phyloP scores from a whole-genome alignment of 2,888 invertebrate species.

The Melinopterus prodromus region DNA sequence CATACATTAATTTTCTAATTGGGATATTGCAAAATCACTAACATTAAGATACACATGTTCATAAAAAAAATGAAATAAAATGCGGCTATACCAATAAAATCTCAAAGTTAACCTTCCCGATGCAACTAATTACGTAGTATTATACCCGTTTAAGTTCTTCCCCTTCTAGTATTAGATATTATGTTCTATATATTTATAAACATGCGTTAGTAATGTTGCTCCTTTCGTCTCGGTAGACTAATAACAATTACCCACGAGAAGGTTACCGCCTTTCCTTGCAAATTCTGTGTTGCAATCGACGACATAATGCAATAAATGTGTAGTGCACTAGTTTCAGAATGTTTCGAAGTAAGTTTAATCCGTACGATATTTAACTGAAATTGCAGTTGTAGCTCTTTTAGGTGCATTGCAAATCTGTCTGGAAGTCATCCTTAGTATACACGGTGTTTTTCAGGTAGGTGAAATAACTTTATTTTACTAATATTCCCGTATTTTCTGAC shows the following conservation, averaged over 20 bases:
- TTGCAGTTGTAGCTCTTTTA: background rate
- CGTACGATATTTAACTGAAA: background rate
- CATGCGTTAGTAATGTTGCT: background rate
- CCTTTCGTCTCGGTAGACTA: background rate
- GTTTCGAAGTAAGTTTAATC: background rate
- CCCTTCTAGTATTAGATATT: background rate
- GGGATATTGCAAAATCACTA: too few species aligned
- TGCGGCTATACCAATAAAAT: too few species aligned
- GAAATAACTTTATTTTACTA: background rate
- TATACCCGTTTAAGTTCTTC: background rate
- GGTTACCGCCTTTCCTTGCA: conserved; percentile 10
- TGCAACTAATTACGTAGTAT: background rate
- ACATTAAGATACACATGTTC: too few species aligned
- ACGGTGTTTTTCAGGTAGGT: conserved; percentile 18
- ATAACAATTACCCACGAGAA: conserved; percentile 7
- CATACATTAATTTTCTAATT: too few species aligned
- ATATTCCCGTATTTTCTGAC: too few species aligned
- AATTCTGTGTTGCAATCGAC: background rate
- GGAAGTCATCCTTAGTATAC: conserved; percentile 17
- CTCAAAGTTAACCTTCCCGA: background rate
- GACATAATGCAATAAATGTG: background rate
- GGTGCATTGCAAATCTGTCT: conserved; percentile 9
- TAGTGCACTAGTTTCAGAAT: background rate
- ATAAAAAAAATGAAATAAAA: too few species aligned
- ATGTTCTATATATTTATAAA: background rate